Conservation (phyloP, 2,113 vertebrate species). For the Asarcornis scutulata region DNA sequence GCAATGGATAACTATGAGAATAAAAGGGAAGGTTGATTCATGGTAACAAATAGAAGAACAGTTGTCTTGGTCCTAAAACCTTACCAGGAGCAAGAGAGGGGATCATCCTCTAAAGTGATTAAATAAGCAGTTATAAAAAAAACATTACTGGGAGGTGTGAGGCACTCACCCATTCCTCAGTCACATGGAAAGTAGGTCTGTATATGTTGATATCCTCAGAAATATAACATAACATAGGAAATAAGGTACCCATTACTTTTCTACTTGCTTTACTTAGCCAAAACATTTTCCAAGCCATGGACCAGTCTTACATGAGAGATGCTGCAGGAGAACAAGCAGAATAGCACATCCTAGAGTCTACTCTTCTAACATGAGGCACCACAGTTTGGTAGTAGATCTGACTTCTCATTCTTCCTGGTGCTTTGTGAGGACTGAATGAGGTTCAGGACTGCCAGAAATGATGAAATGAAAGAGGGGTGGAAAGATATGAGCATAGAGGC, state of each 20-base stretch:
- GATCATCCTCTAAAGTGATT: not conserved
- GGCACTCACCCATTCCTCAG: not conserved
- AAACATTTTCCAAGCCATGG: not conserved
- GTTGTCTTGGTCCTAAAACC: not conserved
- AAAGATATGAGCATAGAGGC: not conserved
- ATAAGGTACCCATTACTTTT: not conserved
- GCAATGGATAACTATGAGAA: not conserved
- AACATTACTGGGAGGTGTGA: not conserved
- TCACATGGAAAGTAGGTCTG: not conserved
- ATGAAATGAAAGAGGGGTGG: not conserved
- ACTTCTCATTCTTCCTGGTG: not conserved
- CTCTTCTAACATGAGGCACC: not conserved
- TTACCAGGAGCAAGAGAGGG: not conserved
- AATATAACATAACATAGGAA: not conserved
- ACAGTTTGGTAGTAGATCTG: not conserved
- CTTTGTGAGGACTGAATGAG: not conserved
- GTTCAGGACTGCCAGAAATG: not conserved
- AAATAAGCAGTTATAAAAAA: not conserved
- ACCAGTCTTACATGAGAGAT: not conserved
- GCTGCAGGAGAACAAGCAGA: not conserved
- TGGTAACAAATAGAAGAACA: not conserved
- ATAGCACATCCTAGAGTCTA: not conserved
- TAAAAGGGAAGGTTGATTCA: not conserved
- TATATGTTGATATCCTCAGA: not conserved
- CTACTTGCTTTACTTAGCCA: not conserved